Evolutionary conservation across 2,113 vertebrate genomes (phyloP).

Genomic region (Benitochromis conjunctus): DNA sequence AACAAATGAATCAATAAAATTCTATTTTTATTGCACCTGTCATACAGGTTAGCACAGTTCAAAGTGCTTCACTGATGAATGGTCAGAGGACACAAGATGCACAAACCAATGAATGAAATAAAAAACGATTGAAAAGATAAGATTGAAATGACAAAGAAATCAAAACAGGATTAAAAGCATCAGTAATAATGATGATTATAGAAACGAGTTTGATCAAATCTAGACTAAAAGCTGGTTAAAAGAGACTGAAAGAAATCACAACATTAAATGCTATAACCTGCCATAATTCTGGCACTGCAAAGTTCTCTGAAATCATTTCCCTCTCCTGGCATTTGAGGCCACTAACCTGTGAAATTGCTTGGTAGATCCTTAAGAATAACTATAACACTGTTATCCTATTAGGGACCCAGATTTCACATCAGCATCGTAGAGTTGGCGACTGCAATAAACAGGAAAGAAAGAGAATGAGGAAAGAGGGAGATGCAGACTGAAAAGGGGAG

Average conservation of each 20-base stretch:
- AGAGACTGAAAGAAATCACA: neutral
- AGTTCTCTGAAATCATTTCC: neutral
- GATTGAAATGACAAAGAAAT: neutral
- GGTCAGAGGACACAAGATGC: neutral
- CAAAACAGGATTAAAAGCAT: neutral
- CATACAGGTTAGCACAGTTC: neutral
- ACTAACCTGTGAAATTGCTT: conserved; percentile 46
- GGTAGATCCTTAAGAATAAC: conserved; percentile 14
- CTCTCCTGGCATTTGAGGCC: neutral
- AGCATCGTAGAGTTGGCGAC: neutral
- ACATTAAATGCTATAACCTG: neutral
- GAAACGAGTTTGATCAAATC: neutral
- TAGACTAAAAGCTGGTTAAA: neutral
- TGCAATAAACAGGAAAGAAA: neutral
- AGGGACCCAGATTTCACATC: neutral
- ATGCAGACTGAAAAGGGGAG: neutral
- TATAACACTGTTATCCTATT: conserved; percentile 22
- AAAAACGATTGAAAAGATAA: neutral
- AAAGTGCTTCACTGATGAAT: neutral
- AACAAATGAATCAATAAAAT: neutral
- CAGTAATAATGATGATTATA: neutral
- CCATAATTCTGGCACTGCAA: neutral
- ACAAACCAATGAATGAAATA: neutral
- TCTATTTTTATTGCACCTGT: neutral
- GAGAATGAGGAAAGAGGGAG: neutral